Conservation (phyloP, 2,888 invertebrate species). For the Atrina japonica region DNA sequence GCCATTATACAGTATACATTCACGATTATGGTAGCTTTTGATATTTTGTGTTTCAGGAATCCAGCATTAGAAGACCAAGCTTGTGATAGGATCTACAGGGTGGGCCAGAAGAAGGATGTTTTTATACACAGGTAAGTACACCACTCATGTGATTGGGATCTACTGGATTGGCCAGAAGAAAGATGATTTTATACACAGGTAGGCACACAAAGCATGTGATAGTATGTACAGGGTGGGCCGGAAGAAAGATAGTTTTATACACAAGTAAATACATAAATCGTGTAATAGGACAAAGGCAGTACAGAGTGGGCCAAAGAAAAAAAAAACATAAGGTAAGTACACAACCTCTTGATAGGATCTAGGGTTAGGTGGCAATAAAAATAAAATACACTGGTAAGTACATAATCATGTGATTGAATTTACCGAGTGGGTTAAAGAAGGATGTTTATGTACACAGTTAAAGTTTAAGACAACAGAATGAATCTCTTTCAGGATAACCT, state of each 20-base stretch:
- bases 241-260: conserved; percentile 88
- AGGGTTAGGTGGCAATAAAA: no score
- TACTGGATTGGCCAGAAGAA: neutral
- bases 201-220: conserved; percentile 91
- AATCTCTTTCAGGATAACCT: no score
- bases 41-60: conserved; percentile 84
- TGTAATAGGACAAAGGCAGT: no score
- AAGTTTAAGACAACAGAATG: no score
- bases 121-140: conserved; percentile 90
- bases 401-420: conserved; percentile 94
- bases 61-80: conserved; percentile 97
- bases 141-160: no score
- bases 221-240: conserved; percentile 96
- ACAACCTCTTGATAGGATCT: no score
- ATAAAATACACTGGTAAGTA: neutral
- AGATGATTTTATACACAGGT: neutral
- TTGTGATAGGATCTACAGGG: conserved; percentile 94
- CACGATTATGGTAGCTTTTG: no score
- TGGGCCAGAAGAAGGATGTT: conserved; percentile 92
- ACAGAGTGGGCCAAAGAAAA: neutral
- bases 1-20: no score
- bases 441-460: conserved; percentile 91
- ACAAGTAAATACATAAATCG: no score
- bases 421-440: conserved; percentile 92
- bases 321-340: neutral